phyloP scores from a whole-genome alignment of 2,888 invertebrate genomes.

The Pandemis heparana region DNA sequence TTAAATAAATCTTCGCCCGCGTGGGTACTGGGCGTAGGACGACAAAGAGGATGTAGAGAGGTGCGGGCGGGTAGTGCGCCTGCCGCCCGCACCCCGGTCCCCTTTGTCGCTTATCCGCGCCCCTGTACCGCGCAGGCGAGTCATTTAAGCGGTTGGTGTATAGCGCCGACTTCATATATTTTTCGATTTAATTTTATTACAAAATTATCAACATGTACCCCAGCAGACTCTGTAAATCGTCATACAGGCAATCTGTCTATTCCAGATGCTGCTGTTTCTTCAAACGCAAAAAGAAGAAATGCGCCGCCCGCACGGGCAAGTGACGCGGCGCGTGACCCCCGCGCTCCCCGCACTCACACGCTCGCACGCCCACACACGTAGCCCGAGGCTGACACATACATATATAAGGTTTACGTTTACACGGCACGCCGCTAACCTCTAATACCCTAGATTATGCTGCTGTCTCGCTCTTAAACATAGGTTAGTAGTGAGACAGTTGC shows the following conservation, averaged over 20 bases:
- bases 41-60: too few species aligned
- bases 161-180: too few species aligned
- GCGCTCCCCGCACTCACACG: slow-evolving; percentile 35
- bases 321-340: slow-evolving; percentile 88
- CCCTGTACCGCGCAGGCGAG: too few species aligned
- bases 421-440: neutral
- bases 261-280: slow-evolving; percentile 99
- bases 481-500: too few species aligned
- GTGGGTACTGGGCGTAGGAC: too few species aligned
- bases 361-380: neutral
- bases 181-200: neutral
- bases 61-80: too few species aligned
- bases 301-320: slow-evolving; percentile 93
- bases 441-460: neutral
- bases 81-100: too few species aligned
- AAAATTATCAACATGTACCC: slow-evolving; percentile 60
- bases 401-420: neutral
- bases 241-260: slow-evolving; percentile 85
- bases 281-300: slow-evolving; percentile 99
- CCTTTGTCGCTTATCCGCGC: too few species aligned
- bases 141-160: too few species aligned
- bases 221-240: slow-evolving; percentile 84
- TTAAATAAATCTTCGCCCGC: too few species aligned
- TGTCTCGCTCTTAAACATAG: neutral
- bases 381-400: neutral